Percentiles rank a stretch among this genome's conserved stretches.
Evolutionary conservation across 2,113 vertebrate species (phyloP).

Genomic region (Microtus pennsylvanicus): DNA sequence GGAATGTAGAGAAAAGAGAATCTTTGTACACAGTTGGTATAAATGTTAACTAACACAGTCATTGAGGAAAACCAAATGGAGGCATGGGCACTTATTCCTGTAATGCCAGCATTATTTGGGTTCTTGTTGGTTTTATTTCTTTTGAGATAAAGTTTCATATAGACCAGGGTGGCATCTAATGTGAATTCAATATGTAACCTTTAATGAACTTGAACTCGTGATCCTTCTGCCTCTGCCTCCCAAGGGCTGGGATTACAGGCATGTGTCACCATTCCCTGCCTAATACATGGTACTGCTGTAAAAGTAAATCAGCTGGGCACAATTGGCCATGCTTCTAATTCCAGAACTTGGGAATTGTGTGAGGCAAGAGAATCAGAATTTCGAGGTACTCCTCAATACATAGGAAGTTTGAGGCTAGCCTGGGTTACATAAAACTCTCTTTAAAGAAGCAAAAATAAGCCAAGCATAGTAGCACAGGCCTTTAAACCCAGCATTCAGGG

Average conservation of each 20-base stretch:
- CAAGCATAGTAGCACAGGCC: not conserved
- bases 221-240: not conserved
- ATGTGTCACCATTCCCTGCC: not conserved
- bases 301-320: not conserved
- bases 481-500: not conserved
- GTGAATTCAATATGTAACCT: not conserved
- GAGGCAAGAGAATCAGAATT: not conserved
- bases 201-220: not conserved
- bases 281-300: not conserved
- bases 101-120: not conserved
- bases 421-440: not conserved
- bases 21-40: not conserved
- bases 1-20: not conserved
- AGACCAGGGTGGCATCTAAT: not conserved
- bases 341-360: not conserved
- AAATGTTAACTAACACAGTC: not conserved
- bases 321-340: not conserved
- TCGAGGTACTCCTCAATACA: not conserved
- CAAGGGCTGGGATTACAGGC: not conserved
- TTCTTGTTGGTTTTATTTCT: not conserved
- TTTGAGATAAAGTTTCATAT: not conserved
- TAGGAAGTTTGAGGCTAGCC: not conserved
- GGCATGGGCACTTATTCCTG: not conserved
- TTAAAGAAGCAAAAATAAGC: not conserved
- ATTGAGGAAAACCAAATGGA: not conserved